Base-by-base conservation (phyloP, 2,113 vertebrate genomes). In the Strix uralensis region DNA sequence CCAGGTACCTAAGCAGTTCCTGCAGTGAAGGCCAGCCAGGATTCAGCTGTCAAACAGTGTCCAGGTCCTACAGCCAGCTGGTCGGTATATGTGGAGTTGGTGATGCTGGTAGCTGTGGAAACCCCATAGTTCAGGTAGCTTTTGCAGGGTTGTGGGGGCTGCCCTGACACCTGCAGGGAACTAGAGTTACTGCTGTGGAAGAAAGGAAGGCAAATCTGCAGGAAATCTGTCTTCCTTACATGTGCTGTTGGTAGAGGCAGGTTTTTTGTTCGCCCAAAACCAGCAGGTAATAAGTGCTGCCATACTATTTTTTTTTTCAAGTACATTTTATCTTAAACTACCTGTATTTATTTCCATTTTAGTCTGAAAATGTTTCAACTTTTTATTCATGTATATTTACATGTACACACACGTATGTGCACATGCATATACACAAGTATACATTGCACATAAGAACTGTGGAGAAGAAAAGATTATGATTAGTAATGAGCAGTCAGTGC, bases 341-440 rank as follows among this genome's bases (percentile, higher is more conserved):
- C 10, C 8, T 23, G 9, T 67, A n/a, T 55, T 20, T 87, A 38
- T 69, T 84, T 70, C 23, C 7, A 10, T 84, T 92, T 90, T 36
- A 79, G 21, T 71, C 61, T 71, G 65, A 82, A 84, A 81, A 61
- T 54, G 18, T 74, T 80, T 47, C 40, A 59, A 10, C 21, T 52
- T 58, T 70, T 52, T 70, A 78, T 61, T 65, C 10, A 2, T 58
- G 18, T 47, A 2, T 34, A 32, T 71, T 81, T 83, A 44, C 8
- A 4, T 14, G 9, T 54, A 30, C 9, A 16, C 36, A 19, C 8
- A 15, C 0, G 1, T 5, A 10, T 16, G 25, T 42, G 27, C 36
- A 46, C 29, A 5, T 17, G 13, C 18, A 29, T 9, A 4, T 9
- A 51, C 22, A 38, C 29, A 42, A 40, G 49, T 59, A 7, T 4